Conservation (phyloP, 2,888 invertebrate genomes). For the Spatulosminthurus flaviceps region DNA sequence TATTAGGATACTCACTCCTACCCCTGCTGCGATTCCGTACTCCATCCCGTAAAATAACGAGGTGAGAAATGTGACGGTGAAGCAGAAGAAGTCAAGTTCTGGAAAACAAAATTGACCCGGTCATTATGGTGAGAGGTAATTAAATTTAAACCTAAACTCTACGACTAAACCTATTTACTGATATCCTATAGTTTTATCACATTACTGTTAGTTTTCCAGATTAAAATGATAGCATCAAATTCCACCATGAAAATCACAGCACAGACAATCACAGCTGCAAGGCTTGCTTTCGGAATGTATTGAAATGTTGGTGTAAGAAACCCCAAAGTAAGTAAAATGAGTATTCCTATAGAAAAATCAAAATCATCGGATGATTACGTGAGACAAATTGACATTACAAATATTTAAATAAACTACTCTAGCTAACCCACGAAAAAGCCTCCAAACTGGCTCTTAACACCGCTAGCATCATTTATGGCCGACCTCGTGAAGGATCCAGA, state of each 20-base stretch:
- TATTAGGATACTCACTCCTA: constrained; percentile 81
- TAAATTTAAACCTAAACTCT: too few species aligned
- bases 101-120: constrained; percentile 58
- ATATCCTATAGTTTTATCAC: constrained; percentile 47
- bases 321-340: constrained; percentile 83
- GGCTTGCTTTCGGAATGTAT: constrained; percentile 82
- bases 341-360: constrained; percentile 69
- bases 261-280: constrained; percentile 87
- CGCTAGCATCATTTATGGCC: constrained; percentile 88
- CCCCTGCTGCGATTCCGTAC: constrained; percentile 85
- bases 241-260: constrained; percentile 86
- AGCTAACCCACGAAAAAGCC: constrained; percentile 77
- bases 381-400: too few species aligned
- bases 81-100: constrained; percentile 88
- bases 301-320: constrained; percentile 89
- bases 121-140: background rate
- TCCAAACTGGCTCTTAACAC: constrained; percentile 85
- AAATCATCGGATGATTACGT: too few species aligned
- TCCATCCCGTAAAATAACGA: constrained; percentile 85
- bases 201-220: constrained; percentile 85
- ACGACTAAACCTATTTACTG: background rate
- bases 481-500: constrained; percentile 89
- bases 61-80: constrained; percentile 82
- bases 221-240: constrained; percentile 72
- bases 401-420: too few species aligned